These are phyloP conservation scores for Ashinkailepas kermadecensis DNA, from an alignment of 2,888 invertebrate species.

Conservation along the genomic window DNA sequence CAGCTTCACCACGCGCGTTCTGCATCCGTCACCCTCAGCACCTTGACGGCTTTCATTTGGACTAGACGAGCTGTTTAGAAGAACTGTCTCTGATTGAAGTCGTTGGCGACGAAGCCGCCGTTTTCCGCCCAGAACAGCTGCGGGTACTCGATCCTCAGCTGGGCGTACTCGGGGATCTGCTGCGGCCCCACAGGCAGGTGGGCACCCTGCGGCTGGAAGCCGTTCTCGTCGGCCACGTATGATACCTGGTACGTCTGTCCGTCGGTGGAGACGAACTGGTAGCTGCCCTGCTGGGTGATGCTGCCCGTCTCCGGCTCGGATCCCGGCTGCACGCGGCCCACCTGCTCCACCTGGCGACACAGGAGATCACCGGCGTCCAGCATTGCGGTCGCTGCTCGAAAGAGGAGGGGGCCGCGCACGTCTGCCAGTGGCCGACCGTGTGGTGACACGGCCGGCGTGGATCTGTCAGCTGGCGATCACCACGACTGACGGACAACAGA, in stretches of 20 bases:
- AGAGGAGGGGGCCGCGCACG: no score
- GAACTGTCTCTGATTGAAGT: neutral
- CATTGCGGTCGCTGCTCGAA: no score
- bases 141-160: neutral
- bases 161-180: constrained; percentile 11
- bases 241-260: neutral
- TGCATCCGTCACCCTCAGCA: no score
- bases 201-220: neutral
- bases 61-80: no score
- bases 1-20: no score
- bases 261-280: neutral
- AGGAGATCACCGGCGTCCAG: neutral
- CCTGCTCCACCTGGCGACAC: neutral
- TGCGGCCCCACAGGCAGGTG: neutral
- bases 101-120: neutral
- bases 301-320: neutral
- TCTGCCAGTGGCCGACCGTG: no score
- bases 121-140: constrained; percentile 2
- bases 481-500: no score
- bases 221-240: neutral
- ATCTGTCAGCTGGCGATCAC: no score
- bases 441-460: no score
- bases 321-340: neutral
- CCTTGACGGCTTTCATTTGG: no score
- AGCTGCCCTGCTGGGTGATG: neutral